Evolutionary conservation across 2,113 vertebrate genomes (phyloP), one percentile per base, ranked within the genome.

Genomic region (Gallinago undulata): DNA sequence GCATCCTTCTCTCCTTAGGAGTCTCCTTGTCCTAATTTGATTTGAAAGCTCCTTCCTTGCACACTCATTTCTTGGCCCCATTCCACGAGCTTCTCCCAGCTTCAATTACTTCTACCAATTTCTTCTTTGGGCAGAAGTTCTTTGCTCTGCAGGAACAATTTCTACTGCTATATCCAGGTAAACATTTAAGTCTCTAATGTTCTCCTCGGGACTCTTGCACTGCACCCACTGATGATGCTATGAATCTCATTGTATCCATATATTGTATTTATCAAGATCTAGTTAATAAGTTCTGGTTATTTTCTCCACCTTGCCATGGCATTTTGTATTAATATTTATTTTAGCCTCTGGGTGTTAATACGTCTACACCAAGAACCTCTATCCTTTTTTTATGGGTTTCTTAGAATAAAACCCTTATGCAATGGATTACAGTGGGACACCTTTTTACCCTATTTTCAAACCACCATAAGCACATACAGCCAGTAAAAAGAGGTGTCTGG

Each of bases 181-280:
- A 77, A 79, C 11, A 35, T 63, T 63, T 43, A 84, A 67, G 62
- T 67, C 12, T 27, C 19, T 30, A 63, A 37, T 16, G 13, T 4
- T 37, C 22, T 31, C 18, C n/a, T 79, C 31, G 6, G 59, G 43
- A 74, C 3, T 55, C 1, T 2, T 11, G 53, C 5, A 66, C 19
- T 31, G 24, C 45, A 74, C 3, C 9, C 10, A 19, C 15, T 1
- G 0, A 39, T 4, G 2, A 35, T 13, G 14, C 7, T 51, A 30
- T 31, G 14, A 57, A 77, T 53, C 39, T 13, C 37, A 48, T 4
- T 48, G n/a, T 48, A 66, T 55, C 27, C 18, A 35, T 28, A 21
- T 5, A 17, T 13, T 19, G 17, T 28, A 35, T 56, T 63, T 80
- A 87, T 41, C 39, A 47, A 63, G 4, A 9, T 43, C 11, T 48